Evolutionary conservation across 2,113 vertebrate species (phyloP), one percentile per base, ranked within the genome.

Genomic region (Pteropus alecto): DNA sequence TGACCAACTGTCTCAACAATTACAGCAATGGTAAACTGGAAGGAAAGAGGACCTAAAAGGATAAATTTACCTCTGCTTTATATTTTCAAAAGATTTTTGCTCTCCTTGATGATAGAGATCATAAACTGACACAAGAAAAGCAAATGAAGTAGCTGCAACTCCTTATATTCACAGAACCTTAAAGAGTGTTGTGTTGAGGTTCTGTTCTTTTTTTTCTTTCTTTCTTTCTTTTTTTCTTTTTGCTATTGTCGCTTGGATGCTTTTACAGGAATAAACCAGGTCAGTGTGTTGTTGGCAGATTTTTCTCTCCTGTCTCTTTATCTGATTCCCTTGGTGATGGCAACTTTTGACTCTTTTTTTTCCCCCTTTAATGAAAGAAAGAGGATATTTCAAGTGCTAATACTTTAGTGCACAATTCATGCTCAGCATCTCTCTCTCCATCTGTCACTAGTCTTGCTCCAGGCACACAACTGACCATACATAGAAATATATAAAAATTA

Each of bases 21-120:
- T 91, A 96, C 41, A 56, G n/a, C 68, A 92, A 78, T 4, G 90
- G 24, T 83, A 96, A 98, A 97, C 77, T 35, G 2, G 48, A 60
- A 97, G 38, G n/a, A 30, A 51, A 96, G 89, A 98, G 38, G 43
- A 90, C 70, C 86, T 93, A 67, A 96, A 95, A 87, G 71, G 76
- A 11, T 83, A 77, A 87, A 97, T 98, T 94, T 85, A 84, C 51
- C 81, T 94, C 81, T 56, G 13, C 3, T 94, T 79, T 92, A 54
- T 96, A 79, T 58, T 88, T 88, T 94, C 54, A 90, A 91, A 95
- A 76, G 4, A 26, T 74, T 91, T 93, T 87, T 67, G 3, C 68
- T 90, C 73, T 84, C 21, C 87, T 76, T 35, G 78, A 78, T 95
- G 63, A 51, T 22, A 68, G 33, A 96, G 54, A 94, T 97, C 78